Conservation (phyloP, 2,888 invertebrate genomes). For the Aleiodes alternator region DNA sequence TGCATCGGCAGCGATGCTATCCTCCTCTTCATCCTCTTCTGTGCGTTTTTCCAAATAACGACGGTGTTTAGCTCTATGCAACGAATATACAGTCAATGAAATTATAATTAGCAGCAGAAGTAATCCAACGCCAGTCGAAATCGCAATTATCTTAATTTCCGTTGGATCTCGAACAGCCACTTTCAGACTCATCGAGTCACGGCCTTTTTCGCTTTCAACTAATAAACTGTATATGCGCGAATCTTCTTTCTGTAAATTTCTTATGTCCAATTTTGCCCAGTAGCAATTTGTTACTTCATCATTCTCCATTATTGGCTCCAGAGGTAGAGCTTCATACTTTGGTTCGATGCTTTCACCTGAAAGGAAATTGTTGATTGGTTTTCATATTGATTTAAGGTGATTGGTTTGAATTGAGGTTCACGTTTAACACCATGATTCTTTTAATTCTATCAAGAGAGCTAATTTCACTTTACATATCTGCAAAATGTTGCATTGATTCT, state of each 20-base stretch:
- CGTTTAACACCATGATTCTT: too few relatives aligned
- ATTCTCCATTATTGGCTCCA: slow-evolving; percentile 71
- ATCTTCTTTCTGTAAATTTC: slow-evolving; percentile 86
- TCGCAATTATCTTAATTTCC: slow-evolving; percentile 70
- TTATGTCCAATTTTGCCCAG: slow-evolving; percentile 87
- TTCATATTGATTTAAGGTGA: background rate
- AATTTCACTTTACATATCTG: too few relatives aligned
- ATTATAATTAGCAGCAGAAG: slow-evolving; percentile 66
- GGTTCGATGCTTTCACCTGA: slow-evolving; percentile 70
- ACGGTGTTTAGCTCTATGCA: slow-evolving; percentile 64
- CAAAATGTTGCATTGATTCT: too few relatives aligned
- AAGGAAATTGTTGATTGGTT: background rate
- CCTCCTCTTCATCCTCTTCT: slow-evolving; percentile 67
- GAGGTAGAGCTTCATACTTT: slow-evolving; percentile 70
- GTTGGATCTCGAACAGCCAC: slow-evolving; percentile 70
- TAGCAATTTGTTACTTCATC: slow-evolving; percentile 81
- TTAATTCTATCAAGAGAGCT: too few relatives aligned
- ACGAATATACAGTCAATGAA: slow-evolving; percentile 65
- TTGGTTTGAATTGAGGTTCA: too few relatives aligned
- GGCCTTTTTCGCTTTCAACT: slow-evolving; percentile 91
- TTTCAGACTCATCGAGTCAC: slow-evolving; percentile 77
- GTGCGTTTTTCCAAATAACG: slow-evolving; percentile 62
- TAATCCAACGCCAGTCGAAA: slow-evolving; percentile 67
- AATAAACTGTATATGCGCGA: slow-evolving; percentile 90
- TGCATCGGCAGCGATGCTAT: slow-evolving; percentile 72